Evolutionary conservation across 2,888 invertebrate genomes (phyloP).

Genomic region (Auanema freiburgensis): DNA sequence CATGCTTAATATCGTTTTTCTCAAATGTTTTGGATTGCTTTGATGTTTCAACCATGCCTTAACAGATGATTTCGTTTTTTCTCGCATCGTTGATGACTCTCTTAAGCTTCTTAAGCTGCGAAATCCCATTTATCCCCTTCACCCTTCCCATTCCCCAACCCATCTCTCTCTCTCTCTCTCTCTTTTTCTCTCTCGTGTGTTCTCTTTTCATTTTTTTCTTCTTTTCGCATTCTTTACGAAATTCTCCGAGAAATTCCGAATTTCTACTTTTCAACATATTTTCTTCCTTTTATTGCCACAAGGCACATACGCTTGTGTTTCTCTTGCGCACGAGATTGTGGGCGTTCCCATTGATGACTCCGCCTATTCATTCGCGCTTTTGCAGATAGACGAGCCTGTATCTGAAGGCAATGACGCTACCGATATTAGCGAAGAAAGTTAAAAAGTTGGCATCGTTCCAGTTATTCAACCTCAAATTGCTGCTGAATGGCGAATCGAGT

Average conservation of each 20-base stretch:
- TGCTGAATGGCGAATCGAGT: slow-evolving; percentile 49
- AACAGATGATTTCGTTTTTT: too few species aligned
- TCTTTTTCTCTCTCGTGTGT: not conserved
- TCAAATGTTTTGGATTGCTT: too few species aligned
- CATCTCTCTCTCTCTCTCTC: slow-evolving; percentile 8
- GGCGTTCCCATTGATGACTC: too few species aligned
- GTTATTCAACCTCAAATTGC: slow-evolving; percentile 42
- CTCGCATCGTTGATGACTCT: too few species aligned
- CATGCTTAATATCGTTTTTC: too few species aligned
- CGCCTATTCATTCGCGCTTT: too few species aligned
- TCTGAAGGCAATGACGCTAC: slow-evolving; percentile 32
- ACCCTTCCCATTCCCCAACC: slow-evolving; percentile 7
- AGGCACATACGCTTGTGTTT: not conserved
- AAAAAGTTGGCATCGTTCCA: slow-evolving; percentile 41
- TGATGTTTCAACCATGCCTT: too few species aligned
- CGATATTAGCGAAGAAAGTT: slow-evolving; percentile 47
- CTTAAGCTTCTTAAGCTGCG: too few species aligned
- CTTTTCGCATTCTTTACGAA: slow-evolving; percentile 4
- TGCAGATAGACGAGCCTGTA: too few species aligned
- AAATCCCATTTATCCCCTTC: too few species aligned
- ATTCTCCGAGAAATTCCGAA: not conserved
- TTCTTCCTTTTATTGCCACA: slow-evolving; percentile 1
- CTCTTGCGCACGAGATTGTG: too few species aligned
- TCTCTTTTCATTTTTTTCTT: slow-evolving; percentile 3
- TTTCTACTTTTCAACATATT: slow-evolving; percentile 15